Percentiles rank a stretch among this genome's conserved stretches.
phyloP scores from a whole-genome alignment of 1,140 invertebrate genomes.

The Acromyrmex charruanus region DNA sequence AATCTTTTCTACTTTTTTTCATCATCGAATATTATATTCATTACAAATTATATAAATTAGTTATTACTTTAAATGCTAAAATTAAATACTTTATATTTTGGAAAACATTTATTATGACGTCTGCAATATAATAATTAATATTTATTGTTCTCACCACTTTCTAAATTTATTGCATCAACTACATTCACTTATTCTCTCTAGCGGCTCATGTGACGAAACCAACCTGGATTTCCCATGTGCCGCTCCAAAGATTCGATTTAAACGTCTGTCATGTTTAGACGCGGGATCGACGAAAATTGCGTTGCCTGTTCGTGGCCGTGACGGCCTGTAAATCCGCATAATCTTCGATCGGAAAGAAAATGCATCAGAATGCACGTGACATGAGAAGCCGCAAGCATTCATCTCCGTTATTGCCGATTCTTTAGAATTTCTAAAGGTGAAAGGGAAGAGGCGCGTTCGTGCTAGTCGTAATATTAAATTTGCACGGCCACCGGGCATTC shows the following conservation, averaged over 20 bases:
- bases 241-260: slow-evolving; percentile 23
- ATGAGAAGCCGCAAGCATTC: not conserved
- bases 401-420: not conserved
- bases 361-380: not conserved
- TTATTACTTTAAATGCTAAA: not conserved
- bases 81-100: not conserved
- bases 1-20: not conserved
- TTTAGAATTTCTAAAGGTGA: not conserved
- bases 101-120: not conserved
- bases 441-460: not conserved
- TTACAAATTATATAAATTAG: not conserved
- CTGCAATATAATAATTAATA: not conserved
- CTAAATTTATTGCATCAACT: not conserved
- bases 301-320: not conserved
- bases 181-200: not conserved
- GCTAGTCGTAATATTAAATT: slow-evolving; percentile 19
- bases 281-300: slow-evolving; percentile 19
- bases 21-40: not conserved
- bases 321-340: slow-evolving; percentile 10
- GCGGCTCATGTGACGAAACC: not conserved
- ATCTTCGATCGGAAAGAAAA: slow-evolving; percentile 14
- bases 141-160: not conserved
- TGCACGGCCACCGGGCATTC: not conserved
- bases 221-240: not conserved
- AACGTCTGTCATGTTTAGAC: slow-evolving; percentile 41